phyloP scores from a whole-genome alignment of 2,888 invertebrate genomes.

The Nephrotoma appendiculata region DNA sequence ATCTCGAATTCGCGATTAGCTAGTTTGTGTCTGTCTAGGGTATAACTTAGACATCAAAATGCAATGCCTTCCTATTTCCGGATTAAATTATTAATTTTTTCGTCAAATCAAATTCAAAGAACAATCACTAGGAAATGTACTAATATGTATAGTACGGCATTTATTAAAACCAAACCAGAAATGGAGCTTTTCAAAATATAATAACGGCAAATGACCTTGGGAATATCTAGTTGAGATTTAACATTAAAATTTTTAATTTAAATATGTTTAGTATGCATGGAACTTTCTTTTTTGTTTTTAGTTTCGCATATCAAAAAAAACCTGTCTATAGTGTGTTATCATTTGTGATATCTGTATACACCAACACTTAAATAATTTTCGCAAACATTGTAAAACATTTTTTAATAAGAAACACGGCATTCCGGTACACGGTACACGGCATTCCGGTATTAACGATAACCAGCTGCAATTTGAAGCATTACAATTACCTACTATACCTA shows the following conservation, averaged over 20 bases:
- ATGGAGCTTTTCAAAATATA: background rate
- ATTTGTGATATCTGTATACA: background rate
- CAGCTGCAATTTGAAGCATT: background rate
- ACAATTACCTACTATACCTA: background rate
- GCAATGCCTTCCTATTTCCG: too few relatives aligned
- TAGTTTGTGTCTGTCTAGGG: too few relatives aligned
- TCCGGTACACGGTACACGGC: background rate
- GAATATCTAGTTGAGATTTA: background rate
- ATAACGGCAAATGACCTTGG: background rate
- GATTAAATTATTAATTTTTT: too few relatives aligned
- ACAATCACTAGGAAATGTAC: background rate
- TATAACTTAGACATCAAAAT: too few relatives aligned
- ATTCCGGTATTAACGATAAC: background rate
- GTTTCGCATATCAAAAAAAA: background rate
- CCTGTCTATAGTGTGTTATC: background rate
- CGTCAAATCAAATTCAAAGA: too few relatives aligned
- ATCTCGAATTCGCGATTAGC: too few relatives aligned
- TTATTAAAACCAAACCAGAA: background rate
- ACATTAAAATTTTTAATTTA: background rate
- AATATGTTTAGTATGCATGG: background rate
- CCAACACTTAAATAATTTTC: background rate
- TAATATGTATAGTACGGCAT: background rate
- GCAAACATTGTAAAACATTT: background rate
- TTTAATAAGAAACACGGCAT: background rate
- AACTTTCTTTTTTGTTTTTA: background rate